These are phyloP conservation scores for Xanthia togata DNA, from an alignment of 2,888 invertebrate species.

Conservation along the genomic window DNA sequence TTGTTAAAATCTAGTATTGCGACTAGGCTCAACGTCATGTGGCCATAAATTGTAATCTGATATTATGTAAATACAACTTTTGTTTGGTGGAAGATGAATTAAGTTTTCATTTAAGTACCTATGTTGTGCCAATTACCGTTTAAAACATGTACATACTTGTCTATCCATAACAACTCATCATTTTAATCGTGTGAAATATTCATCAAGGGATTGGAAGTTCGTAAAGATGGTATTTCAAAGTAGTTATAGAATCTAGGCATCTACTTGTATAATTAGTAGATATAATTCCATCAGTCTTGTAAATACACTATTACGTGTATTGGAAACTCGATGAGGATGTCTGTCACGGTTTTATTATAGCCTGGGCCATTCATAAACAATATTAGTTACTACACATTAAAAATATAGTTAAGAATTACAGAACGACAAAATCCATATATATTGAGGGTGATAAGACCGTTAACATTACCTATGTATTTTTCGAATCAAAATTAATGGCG, in stretches of 20 bases:
- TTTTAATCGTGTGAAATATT: conserved; percentile 5
- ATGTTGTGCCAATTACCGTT: conserved; percentile 37
- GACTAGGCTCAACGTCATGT: not conserved
- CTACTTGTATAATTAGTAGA: conserved; percentile 5
- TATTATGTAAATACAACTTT: conserved; percentile 14
- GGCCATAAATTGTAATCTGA: conserved; percentile 22
- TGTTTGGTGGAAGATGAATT: conserved; percentile 2
- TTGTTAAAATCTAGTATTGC: conserved; percentile 21
- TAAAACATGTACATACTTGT: conserved; percentile 16
- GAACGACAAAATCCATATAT: not conserved
- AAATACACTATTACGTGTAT: not conserved
- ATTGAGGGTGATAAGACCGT: too few species aligned
- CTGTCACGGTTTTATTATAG: not conserved
- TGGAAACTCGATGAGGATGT: not conserved
- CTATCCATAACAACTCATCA: conserved; percentile 1
- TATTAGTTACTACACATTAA: not conserved
- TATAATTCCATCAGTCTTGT: conserved; percentile 1
- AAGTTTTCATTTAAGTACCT: conserved; percentile 11
- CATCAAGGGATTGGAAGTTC: not conserved
- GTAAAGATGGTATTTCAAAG: not conserved
- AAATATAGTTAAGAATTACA: not conserved
- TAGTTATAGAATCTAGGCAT: conserved; percentile 2
- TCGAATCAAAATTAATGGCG: too few species aligned
- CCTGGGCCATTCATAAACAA: not conserved
- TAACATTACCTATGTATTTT: too few species aligned